Base-by-base conservation (phyloP, 2,888 invertebrate species). In the Leptopilina drosophilae region DNA sequence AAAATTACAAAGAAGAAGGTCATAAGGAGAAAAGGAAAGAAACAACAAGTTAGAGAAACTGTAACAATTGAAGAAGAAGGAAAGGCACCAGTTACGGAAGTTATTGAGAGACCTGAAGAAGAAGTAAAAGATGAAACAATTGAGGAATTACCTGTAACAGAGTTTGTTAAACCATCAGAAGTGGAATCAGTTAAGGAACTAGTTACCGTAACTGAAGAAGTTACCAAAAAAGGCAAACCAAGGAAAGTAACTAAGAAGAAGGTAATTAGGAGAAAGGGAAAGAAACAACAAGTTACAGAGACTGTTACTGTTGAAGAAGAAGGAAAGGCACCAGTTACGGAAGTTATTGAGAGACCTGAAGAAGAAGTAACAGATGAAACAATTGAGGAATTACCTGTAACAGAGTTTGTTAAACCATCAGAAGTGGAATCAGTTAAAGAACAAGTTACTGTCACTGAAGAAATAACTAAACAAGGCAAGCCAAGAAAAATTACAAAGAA, bases 41-140 rank as follows among this genome's bases (percentile, higher is more conserved):
- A 90, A 84, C 89, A 92, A 79, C 92, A 92, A 86, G 89, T 92
- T 0, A 92, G 92, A 0, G 92, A 92, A 78, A 91, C 92, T 56
- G 90, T 90, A n/a, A 88, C 88, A n/a, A 87, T 92, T 1, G 56
- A 56, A 56, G 87, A 93, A 80, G 85, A 87, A n/a, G 85, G 86
- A 9, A 81, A 56, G 12, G 56, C 56, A 0, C 56, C 56, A 12
- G 56, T 56, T 12, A 56, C 88, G 20, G 86, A 94, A 86, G 91
- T 90, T 2, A 90, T 90, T 64, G 89, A 92, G 83, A 87, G 90
- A 5, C 89, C 92, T 64, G 92, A 93, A 49, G 88, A 92, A 86
- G 87, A 92, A 88, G 86, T 93, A 56, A 56, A 1, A 15, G 59
- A 59, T 59, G 59, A 59, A 0, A 7, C 5, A 0, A 15, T n/a